phyloP scores from a whole-genome alignment of 2,888 invertebrate genomes.

The Caradrina clavipalpis region DNA sequence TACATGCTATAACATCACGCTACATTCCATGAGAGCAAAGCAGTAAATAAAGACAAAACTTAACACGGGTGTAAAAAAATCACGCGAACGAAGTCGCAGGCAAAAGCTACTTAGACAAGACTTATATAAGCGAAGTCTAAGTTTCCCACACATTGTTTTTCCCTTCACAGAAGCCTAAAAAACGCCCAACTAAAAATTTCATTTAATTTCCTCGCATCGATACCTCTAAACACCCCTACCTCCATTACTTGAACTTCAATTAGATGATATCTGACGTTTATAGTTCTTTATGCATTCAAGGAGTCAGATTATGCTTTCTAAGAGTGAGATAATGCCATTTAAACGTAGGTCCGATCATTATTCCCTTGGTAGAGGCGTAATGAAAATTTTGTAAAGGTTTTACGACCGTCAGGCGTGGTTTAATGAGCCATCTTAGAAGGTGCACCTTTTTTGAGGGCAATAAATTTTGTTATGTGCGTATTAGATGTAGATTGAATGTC shows the following conservation, averaged over 20 bases:
- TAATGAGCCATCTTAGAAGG: constrained; percentile 76
- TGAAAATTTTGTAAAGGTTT: constrained; percentile 87
- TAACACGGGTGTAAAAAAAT: too few species aligned
- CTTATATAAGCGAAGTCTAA: too few species aligned
- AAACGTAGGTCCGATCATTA: constrained; percentile 87
- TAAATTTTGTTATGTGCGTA: constrained; percentile 58
- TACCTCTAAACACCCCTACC: constrained; percentile 59
- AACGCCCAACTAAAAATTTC: constrained; percentile 4
- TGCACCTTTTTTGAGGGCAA: constrained; percentile 72
- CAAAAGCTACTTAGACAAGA: too few species aligned
- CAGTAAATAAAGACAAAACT: too few species aligned
- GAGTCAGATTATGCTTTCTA: constrained; percentile 86
- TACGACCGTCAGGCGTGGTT: constrained; percentile 77
- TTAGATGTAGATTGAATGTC: constrained; percentile 40
- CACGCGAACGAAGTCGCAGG: too few species aligned
- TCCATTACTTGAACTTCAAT: constrained; percentile 86
- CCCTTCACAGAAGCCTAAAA: too few species aligned
- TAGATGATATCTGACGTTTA: constrained; percentile 90
- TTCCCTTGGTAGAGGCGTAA: constrained; percentile 81
- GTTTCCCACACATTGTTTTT: too few species aligned
- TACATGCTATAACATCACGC: too few species aligned
- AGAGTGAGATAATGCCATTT: constrained; percentile 86
- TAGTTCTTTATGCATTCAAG: constrained; percentile 89
- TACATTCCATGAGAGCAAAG: too few species aligned
- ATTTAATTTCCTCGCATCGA: constrained; percentile 37